phyloP scores from a whole-genome alignment of 2,797 vertebrate species.

The Acanthurus leucopareius region DNA sequence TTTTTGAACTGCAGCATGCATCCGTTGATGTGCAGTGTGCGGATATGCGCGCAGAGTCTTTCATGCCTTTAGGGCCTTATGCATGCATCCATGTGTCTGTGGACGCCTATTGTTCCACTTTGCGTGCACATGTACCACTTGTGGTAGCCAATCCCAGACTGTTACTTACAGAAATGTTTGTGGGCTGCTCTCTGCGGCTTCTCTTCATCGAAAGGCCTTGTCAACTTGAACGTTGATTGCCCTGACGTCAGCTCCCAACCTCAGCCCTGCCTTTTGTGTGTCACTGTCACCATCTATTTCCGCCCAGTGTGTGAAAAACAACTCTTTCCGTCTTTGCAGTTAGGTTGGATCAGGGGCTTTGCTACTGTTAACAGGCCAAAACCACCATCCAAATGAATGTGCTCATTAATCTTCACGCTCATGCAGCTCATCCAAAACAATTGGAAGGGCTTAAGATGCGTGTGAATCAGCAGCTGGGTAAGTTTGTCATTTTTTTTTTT shows the following conservation, averaged over 20 bases:
- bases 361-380: conserved; percentile 70
- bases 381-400: conserved; percentile 44
- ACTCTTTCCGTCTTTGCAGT: conserved; percentile 70
- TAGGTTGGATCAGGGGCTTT: conserved; percentile 52
- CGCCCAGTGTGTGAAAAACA: conserved; percentile 75
- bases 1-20: conserved; percentile 4
- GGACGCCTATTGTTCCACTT: conserved; percentile 67
- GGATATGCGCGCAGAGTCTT: conserved; percentile 40
- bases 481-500: conserved; percentile 29
- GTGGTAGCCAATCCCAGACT: conserved; percentile 60
- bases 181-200: conserved; percentile 71
- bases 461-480: conserved; percentile 9
- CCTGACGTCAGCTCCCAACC: conserved; percentile 81
- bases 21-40: conserved; percentile 12
- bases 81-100: conserved; percentile 36
- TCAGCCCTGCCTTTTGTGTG: conserved; percentile 76
- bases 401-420: conserved; percentile 50
- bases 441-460: neutral
- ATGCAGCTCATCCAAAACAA: neutral
- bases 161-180: conserved; percentile 71
- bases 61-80: conserved; percentile 25
- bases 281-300: conserved; percentile 80
- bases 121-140: conserved; percentile 53
- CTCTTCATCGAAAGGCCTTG: conserved; percentile 60
- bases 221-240: conserved; percentile 74